phyloP scores from a whole-genome alignment of 2,113 vertebrate genomes.

The Epinephelus cyanopodus region DNA sequence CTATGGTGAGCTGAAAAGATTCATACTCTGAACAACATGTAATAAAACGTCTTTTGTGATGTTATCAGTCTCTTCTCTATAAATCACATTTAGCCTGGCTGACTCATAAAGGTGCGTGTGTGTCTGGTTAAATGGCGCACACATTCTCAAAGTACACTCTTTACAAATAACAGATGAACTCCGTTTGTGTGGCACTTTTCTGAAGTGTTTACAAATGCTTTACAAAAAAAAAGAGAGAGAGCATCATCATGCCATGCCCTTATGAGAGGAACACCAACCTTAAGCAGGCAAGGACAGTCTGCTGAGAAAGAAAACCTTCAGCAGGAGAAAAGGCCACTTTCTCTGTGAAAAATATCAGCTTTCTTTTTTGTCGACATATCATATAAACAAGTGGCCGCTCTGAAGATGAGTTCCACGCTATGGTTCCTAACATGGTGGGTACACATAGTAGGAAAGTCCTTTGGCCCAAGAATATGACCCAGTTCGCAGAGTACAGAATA shows the following conservation, averaged over 20 bases:
- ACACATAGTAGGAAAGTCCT: neutral
- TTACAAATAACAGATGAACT: neutral
- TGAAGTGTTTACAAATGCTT: slow-evolving; percentile 8
- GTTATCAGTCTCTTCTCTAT: neutral
- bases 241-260: neutral
- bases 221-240: neutral
- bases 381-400: neutral
- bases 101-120: neutral
- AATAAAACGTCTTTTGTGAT: neutral
- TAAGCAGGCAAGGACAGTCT: slow-evolving; percentile 2
- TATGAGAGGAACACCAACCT: neutral
- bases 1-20: neutral
- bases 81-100: neutral
- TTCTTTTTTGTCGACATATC: neutral
- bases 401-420: neutral
- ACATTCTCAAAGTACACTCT: neutral
- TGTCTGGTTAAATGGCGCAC: neutral
- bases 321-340: neutral
- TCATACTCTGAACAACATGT: neutral
- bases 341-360: neutral
- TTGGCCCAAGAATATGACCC: slow-evolving; percentile 2
- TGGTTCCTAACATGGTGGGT: neutral
- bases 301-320: neutral
- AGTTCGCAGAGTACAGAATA: slow-evolving; percentile 15
- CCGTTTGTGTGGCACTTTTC: neutral